Conservation (phyloP, 2,888 invertebrate species). For the Orthosia cruda region DNA sequence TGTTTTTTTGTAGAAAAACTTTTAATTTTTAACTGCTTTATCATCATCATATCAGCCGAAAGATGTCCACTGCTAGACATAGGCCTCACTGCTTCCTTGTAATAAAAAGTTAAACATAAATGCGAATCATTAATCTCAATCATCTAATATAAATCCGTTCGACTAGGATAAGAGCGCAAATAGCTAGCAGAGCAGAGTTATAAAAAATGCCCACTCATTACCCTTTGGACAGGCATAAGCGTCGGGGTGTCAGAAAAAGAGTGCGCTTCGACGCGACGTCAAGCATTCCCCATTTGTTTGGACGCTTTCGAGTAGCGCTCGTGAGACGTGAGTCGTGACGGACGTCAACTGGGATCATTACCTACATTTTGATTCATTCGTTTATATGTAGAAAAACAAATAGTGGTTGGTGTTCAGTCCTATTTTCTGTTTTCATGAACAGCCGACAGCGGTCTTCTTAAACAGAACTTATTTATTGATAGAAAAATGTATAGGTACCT, state of each 20-base stretch:
- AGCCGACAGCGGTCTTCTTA: too few relatives aligned
- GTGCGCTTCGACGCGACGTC: conserved; percentile 58
- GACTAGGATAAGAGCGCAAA: conserved; percentile 33
- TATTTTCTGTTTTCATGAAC: too few relatives aligned
- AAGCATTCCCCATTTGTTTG: conserved; percentile 77
- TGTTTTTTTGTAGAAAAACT: too few relatives aligned
- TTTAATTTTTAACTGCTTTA: too few relatives aligned
- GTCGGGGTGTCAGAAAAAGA: conserved; percentile 69
- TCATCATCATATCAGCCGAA: too few relatives aligned
- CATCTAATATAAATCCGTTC: conserved; percentile 25
- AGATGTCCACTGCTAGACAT: too few relatives aligned
- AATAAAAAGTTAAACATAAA: too few relatives aligned
- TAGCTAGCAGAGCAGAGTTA: conserved; percentile 40
- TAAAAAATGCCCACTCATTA: conserved; percentile 65
- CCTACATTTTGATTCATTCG: conserved; percentile 43
- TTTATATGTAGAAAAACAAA: conserved; percentile 4
- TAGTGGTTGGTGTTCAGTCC: background rate
- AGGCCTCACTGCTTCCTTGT: too few relatives aligned
- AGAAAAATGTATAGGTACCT: too few relatives aligned
- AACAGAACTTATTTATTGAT: too few relatives aligned
- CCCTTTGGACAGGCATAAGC: conserved; percentile 68
- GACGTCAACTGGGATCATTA: conserved; percentile 57
- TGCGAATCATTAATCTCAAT: background rate
- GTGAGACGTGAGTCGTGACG: conserved; percentile 22
- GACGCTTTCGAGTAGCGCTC: conserved; percentile 65